These are phyloP conservation scores for Brachionus sp. DNA, from an alignment of 1,140 invertebrate genomes.

Conservation along the genomic window DNA sequence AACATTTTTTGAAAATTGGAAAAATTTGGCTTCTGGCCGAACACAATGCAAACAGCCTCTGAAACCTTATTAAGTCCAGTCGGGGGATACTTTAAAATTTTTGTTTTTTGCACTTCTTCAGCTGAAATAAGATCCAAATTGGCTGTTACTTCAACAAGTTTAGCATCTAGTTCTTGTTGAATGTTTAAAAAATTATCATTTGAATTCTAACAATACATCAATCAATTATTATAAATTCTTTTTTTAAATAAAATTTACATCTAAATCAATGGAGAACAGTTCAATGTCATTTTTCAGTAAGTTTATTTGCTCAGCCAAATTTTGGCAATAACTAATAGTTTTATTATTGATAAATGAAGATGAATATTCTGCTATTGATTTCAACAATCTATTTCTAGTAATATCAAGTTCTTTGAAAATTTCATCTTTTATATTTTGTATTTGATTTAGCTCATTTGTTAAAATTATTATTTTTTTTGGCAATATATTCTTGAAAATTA, in stretches of 20 bases:
- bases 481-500: constrained; percentile 13
- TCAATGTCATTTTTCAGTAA: not conserved
- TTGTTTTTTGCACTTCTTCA: not conserved
- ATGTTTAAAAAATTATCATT: not conserved
- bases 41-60: constrained; percentile 3
- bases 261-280: not conserved
- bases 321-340: not conserved
- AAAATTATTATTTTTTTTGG: not conserved
- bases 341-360: not conserved
- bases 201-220: not conserved
- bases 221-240: not conserved
- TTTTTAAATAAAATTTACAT: not conserved
- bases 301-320: constrained; percentile 13
- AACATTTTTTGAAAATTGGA: constrained; percentile 14
- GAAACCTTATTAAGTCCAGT: not conserved
- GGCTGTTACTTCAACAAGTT: not conserved
- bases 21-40: not conserved
- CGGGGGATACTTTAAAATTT: not conserved
- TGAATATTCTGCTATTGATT: not conserved
- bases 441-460: not conserved
- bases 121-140: not conserved
- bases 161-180: not conserved
- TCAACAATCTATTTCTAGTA: not conserved
- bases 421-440: not conserved
- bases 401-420: not conserved